phyloP scores from a whole-genome alignment of 2,113 vertebrate genomes.

The Cinclus cinclus region DNA sequence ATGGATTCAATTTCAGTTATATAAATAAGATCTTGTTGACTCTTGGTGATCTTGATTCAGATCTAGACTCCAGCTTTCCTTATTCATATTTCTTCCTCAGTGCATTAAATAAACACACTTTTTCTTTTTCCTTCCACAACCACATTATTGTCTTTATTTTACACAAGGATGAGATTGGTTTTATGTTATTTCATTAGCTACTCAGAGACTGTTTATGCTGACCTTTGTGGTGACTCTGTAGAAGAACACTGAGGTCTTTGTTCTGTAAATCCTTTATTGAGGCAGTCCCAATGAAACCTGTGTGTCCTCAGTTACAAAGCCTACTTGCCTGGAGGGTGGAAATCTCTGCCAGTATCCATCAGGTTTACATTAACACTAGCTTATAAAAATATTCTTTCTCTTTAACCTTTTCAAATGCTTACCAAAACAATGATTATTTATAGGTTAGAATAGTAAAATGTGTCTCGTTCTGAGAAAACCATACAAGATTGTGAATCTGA shows the following conservation, averaged over 20 bases:
- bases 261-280: not conserved
- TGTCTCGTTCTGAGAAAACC: not conserved
- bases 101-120: accelerated
- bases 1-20: not conserved
- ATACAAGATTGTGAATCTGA: not conserved
- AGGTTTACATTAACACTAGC: not conserved
- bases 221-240: not conserved
- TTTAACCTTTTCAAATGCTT: not conserved
- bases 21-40: not conserved
- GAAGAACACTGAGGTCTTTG: not conserved
- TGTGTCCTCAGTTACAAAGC: not conserved
- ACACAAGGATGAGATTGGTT: not conserved
- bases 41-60: not conserved
- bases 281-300: not conserved
- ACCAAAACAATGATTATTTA: not conserved
- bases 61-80: not conserved
- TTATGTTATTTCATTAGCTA: not conserved
- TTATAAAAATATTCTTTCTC: not conserved
- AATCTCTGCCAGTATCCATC: not conserved
- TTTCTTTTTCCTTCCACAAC: not conserved
- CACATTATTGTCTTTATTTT: not conserved
- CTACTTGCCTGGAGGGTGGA: not conserved
- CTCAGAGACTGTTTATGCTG: not conserved
- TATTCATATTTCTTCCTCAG: not conserved
- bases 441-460: not conserved